Evolutionary conservation across 2,888 invertebrate genomes (phyloP).

Genomic region (Parnassius glacialis): DNA sequence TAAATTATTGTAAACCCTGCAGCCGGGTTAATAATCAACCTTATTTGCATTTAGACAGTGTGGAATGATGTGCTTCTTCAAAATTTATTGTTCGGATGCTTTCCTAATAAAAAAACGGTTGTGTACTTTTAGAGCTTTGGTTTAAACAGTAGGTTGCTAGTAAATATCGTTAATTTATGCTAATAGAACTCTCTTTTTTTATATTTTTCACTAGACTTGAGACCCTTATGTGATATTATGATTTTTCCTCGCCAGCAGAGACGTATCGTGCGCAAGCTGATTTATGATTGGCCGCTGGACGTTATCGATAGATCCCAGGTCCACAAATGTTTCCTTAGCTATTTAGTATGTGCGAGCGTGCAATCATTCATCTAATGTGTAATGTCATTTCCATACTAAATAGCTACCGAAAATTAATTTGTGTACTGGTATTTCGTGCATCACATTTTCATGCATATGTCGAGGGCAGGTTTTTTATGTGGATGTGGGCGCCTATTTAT

Average conservation of each 20-base stretch:
- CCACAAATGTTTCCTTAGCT: conserved; percentile 51
- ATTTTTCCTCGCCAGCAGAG: conserved; percentile 42
- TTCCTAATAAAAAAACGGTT: too few species aligned
- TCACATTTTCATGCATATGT: background rate
- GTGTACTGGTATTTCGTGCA: conserved; percentile 35
- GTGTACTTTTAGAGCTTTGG: too few species aligned
- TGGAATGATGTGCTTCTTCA: too few species aligned
- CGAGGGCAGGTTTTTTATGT: background rate
- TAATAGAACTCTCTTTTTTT: too few species aligned
- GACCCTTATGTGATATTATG: conserved; percentile 23
- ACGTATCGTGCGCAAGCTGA: conserved; percentile 46
- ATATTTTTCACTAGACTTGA: background rate
- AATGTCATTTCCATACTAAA: conserved; percentile 46
- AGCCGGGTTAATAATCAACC: background rate
- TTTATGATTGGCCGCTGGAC: conserved; percentile 50
- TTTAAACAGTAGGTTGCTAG: too few species aligned
- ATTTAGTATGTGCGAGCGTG: conserved; percentile 46
- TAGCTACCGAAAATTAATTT: conserved; percentile 50
- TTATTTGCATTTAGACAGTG: too few species aligned
- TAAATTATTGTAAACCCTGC: too few species aligned
- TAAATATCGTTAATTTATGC: too few species aligned
- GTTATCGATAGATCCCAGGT: conserved; percentile 47
- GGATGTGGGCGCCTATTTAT: too few species aligned
- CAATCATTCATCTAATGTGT: conserved; percentile 43
- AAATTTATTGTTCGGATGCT: too few species aligned